Evolutionary conservation across 2,113 vertebrate species (phyloP), one percentile per base, ranked within the genome.

Genomic region (Tyrannus savana): DNA sequence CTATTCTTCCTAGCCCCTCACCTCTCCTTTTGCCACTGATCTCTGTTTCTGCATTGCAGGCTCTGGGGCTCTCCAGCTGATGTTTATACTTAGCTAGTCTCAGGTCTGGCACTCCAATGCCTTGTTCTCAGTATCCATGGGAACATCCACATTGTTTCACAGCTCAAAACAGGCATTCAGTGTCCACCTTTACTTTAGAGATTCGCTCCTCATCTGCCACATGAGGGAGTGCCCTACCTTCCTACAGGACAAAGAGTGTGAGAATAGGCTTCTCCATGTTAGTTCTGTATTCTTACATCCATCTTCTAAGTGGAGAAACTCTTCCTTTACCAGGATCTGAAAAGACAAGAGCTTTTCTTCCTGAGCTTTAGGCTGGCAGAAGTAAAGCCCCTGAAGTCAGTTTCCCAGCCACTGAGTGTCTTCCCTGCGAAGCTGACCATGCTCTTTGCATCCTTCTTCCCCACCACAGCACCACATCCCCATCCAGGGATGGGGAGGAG

Each of bases 121-220:
- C 73, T 75, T 89, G 22, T 76, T 93, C 93, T 68, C 79, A 81
- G 92, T 95, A 96, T 94, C 95, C 95, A 93, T 96, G 93, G 92
- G 90, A 93, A 94, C 90, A 88, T 88, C 50, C 35, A 71, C 47
- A 84, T 88, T 94, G 72, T 88, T 84, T 76, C 9, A 3, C 0
- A 0, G 44, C 72, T 93, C 59, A 71, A 90, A 96, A 76, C 85
- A 92, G 83, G 69, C 72, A 68, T 95, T 93, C 93, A 78, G 86
- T 56, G 86, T 84, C 94, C 94, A 96, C 91, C 93, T 95, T 96
- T 27, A 0, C 64, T 73, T 93, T 86, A 93, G 59, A 88, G 87
- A 92, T 84, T 95, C 87, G 71, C 76, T 90, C 37, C 60, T 95
- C 93, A 95, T 87, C 85, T 77, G 52, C 73, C 85, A 67, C 50